Evolutionary conservation across 2,888 invertebrate genomes (phyloP).

Genomic region (Anodontia alba): DNA sequence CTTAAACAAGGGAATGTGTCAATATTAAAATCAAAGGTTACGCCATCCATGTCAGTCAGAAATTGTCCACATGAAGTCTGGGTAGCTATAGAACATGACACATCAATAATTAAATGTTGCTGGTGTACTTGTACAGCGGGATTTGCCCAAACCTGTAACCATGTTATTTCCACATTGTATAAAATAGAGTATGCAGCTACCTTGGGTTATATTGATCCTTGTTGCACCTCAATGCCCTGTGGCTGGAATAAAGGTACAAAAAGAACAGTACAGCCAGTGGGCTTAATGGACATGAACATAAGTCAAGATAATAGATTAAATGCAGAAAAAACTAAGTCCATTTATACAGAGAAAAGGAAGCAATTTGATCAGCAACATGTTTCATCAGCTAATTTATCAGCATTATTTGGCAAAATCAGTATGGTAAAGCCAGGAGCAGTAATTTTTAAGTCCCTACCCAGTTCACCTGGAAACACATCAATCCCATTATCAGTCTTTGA

Average conservation of each 20-base stretch:
- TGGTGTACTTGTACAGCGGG: conserved; percentile 7
- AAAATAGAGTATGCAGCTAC: background rate
- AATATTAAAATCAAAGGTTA: background rate
- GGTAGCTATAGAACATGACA: background rate
- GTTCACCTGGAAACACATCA: background rate
- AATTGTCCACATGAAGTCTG: background rate
- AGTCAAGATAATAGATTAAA: conserved; percentile 1
- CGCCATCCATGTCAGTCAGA: background rate
- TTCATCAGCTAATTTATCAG: background rate
- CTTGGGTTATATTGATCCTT: background rate
- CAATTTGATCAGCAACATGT: background rate
- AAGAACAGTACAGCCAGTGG: background rate
- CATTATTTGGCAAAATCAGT: background rate
- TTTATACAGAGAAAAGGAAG: background rate
- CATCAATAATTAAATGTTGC: background rate
- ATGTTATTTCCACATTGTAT: background rate
- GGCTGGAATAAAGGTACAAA: background rate
- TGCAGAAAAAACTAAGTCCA: too few relatives aligned
- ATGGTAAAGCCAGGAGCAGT: background rate
- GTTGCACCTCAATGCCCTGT: conserved; percentile 3
- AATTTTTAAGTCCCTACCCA: background rate
- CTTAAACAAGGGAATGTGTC: background rate
- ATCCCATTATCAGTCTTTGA: background rate
- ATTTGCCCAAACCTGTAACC: conserved; percentile 4
- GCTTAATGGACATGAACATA: background rate